Conservation (phyloP, 2,113 vertebrate genomes). For the Ammodytes marinus region DNA sequence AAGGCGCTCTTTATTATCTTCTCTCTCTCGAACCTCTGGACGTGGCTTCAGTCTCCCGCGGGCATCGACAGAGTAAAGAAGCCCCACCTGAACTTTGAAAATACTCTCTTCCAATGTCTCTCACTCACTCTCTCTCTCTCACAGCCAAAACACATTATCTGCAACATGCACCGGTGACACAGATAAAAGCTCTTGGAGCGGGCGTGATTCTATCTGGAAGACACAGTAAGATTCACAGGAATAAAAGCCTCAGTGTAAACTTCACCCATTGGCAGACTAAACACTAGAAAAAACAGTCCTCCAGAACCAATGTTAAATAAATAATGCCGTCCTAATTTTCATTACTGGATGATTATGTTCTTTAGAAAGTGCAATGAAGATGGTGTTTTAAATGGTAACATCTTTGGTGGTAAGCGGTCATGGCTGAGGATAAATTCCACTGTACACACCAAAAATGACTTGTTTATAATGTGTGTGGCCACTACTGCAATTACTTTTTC, state of each 20-base stretch:
- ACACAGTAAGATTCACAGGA: constrained; percentile 6
- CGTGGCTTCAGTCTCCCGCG: constrained; percentile 44
- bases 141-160: constrained; percentile 55
- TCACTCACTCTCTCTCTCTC: constrained; percentile 2
- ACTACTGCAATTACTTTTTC: background rate
- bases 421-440: constrained; percentile 43
- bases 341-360: background rate
- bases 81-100: constrained; percentile 45
- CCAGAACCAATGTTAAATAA: background rate
- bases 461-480: constrained; percentile 34
- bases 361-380: background rate
- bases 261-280: constrained; percentile 19
- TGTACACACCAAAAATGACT: constrained; percentile 7
- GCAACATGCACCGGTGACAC: constrained; percentile 36
- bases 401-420: constrained; percentile 11
- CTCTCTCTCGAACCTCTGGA: constrained; percentile 31
- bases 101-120: background rate
- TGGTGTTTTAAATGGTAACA: constrained; percentile 5
- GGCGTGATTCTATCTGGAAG: constrained; percentile 51
- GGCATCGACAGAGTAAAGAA: constrained; percentile 15
- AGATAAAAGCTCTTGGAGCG: constrained; percentile 37
- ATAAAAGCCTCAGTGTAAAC: constrained; percentile 17
- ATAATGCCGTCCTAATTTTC: background rate
- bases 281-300: background rate
- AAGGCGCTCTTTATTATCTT: constrained; percentile 69